Conservation (phyloP, 2,888 invertebrate species). For the Caenorhabditis uteleia region DNA sequence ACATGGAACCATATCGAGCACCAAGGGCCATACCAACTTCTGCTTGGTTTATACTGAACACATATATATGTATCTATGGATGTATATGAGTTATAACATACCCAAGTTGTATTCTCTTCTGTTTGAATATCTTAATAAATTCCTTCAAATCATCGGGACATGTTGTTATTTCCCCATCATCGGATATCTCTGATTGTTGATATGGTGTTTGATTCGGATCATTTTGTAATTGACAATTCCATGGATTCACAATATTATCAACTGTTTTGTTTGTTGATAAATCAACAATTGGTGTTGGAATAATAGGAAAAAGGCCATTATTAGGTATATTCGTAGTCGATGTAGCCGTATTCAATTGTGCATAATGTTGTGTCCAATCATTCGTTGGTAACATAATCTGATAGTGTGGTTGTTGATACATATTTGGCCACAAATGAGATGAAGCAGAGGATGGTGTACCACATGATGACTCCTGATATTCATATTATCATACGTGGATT, state of each 20-base stretch:
- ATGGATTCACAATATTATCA: slow-evolving; percentile 39
- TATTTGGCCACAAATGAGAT: slow-evolving; percentile 9
- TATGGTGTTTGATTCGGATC: slow-evolving; percentile 26
- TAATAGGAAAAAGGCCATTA: background rate
- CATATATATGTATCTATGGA: no score
- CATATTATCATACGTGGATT: no score
- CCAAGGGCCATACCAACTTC: slow-evolving; percentile 98
- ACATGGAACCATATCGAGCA: slow-evolving; percentile 97
- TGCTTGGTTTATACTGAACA: slow-evolving; percentile 44
- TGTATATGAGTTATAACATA: no score
- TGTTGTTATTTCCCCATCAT: slow-evolving; percentile 47
- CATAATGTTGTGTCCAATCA: slow-evolving; percentile 41
- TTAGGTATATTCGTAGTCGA: background rate
- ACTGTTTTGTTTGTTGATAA: no score
- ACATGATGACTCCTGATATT: no score
- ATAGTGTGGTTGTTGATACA: slow-evolving; percentile 34
- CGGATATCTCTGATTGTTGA: slow-evolving; percentile 35
- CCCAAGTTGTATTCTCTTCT: slow-evolving; percentile 95
- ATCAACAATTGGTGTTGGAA: slow-evolving; percentile 2
- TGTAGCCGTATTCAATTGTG: slow-evolving; percentile 13
- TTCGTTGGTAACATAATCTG: slow-evolving; percentile 40
- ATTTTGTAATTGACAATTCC: slow-evolving; percentile 40
- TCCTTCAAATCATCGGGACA: slow-evolving; percentile 83
- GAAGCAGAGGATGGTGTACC: slow-evolving; percentile 7
- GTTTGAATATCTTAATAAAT: slow-evolving; percentile 99